Conservation (phyloP, 1,140 invertebrate species). For the Bombus huntii region DNA sequence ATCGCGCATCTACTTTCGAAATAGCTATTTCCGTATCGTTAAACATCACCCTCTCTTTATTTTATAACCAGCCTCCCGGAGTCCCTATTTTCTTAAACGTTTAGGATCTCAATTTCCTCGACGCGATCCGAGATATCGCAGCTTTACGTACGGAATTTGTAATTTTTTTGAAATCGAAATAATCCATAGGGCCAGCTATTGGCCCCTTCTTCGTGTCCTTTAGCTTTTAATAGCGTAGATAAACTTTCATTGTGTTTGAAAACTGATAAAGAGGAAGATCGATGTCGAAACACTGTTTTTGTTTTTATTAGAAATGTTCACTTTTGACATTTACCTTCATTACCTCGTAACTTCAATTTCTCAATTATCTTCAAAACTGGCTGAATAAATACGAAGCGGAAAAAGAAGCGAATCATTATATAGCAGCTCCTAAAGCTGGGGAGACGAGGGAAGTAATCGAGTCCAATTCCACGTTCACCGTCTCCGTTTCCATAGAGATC, state of each 20-base stretch:
- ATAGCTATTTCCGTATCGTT: conserved; percentile 49
- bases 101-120: neutral
- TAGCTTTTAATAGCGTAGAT: neutral
- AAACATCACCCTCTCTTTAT: conserved; percentile 24
- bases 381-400: neutral
- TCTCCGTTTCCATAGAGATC: conserved; percentile 36
- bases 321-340: neutral
- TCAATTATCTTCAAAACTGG: neutral
- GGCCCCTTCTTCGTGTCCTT: neutral
- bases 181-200: too few species aligned
- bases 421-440: neutral
- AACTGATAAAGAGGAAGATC: neutral
- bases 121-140: neutral
- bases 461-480: conserved; percentile 6
- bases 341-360: neutral
- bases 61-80: neutral
- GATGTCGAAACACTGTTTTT: too few species aligned
- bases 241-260: neutral
- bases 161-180: too few species aligned
- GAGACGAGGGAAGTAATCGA: neutral
- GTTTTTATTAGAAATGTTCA: neutral
- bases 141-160: neutral
- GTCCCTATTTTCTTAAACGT: neutral
- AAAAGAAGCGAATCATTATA: neutral
- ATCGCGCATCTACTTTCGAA: conserved; percentile 40